Evolutionary conservation across 2,888 invertebrate species (phyloP).

Genomic region (Teinopalpus imperialis): DNA sequence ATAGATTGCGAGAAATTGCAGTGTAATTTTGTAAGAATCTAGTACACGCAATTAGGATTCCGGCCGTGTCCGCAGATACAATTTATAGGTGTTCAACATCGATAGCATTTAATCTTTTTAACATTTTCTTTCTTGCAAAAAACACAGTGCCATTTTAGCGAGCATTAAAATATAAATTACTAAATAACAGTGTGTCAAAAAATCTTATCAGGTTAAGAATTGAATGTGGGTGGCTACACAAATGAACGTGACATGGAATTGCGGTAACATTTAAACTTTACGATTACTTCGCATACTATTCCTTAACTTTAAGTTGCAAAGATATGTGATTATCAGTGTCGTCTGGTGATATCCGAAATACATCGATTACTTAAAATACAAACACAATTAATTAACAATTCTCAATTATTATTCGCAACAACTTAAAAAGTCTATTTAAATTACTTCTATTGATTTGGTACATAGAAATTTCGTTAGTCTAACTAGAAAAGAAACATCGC

Average conservation of each 20-base stretch:
- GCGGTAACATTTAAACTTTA: constrained; percentile 49
- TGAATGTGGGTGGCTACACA: constrained; percentile 48
- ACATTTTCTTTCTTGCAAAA: constrained; percentile 47
- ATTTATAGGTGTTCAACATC: constrained; percentile 38
- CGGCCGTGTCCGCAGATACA: constrained; percentile 36
- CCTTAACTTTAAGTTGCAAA: constrained; percentile 49
- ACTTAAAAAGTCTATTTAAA: constrained; percentile 68
- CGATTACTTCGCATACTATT: constrained; percentile 37
- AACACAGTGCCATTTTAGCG: constrained; percentile 54
- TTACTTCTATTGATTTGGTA: constrained; percentile 79
- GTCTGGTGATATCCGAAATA: constrained; percentile 48
- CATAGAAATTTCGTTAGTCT: constrained; percentile 77
- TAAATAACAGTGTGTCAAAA: constrained; percentile 51
- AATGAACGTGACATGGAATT: constrained; percentile 39
- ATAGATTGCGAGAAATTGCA: constrained; percentile 56
- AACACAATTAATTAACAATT: constrained; percentile 74
- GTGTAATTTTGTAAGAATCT: constrained; percentile 49
- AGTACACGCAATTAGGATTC: constrained; percentile 38
- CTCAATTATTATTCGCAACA: constrained; percentile 71
- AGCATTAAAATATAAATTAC: constrained; percentile 55
- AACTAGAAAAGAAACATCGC: constrained; percentile 70
- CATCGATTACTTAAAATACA: constrained; percentile 56
- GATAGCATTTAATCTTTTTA: constrained; percentile 39
- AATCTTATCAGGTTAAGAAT: constrained; percentile 48
- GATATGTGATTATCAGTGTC: constrained; percentile 61